Base-by-base conservation (phyloP, 2,888 invertebrate species). In the Napeogenes inachia region DNA sequence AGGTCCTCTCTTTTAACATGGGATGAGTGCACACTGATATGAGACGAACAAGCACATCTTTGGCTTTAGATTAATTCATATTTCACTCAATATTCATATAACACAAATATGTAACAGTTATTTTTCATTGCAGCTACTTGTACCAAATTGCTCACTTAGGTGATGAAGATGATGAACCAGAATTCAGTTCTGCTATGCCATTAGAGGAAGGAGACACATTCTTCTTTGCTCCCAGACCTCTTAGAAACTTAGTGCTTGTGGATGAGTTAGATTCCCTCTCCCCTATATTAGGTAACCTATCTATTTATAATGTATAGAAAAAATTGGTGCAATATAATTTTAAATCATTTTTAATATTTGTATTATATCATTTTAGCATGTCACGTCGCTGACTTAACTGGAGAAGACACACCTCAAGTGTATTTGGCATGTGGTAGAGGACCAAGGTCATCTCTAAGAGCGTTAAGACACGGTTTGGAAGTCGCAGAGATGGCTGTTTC, bases 401-500 rank as follows among this genome's bases (percentile, higher is more conserved):
- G 98, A 77, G 99, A 99, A 91, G 99, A 99, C 83, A 99, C 99
- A 0, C 99, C 99, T 0, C 99, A 99, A 88, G 92, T 99, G 66
- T 99, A 99, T 85, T 94, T 98, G 78, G 93, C 98, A 3, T 99
- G 99, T 87, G 99, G 99, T 0, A 92, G 99, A 66, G 99, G 99
- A 0, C 96, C 99, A 0, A 92, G 99, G 54, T 99, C 99, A 0
- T 95, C 98, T 0, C 83, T 99, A 54, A 92, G 98, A 76, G 98
- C 99, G 0, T 88, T 99, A 10, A 92, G 99, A 33, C 99, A 99
- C 85, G 99, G 99, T 73, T 91, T 99, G 58, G 99, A 99, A 92
- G 99, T 99, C 2, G 97, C 98, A 0, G 99, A 99, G 89, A 99
- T 99, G 99, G 99, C 99, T 64, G 99, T 99, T 3, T 99, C 99